Conservation (phyloP, 2,888 invertebrate genomes). For the Omphaloscelis lunosa region DNA sequence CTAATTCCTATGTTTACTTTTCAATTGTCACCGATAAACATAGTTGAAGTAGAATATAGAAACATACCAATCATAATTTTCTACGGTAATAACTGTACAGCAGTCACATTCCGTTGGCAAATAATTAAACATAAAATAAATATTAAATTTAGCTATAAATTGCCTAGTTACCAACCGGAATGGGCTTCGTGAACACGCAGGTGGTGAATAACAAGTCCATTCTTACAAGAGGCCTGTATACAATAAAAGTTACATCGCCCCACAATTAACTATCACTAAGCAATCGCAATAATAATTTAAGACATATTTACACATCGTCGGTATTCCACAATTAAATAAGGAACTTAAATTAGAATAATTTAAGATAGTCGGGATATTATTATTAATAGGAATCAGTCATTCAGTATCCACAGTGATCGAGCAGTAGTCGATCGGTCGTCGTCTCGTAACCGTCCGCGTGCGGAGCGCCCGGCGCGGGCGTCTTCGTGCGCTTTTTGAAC, state of each 20-base stretch:
- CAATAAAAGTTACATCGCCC: constrained; percentile 79
- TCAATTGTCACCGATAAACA: constrained; percentile 53
- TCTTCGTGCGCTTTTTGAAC: constrained; percentile 67
- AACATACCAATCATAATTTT: constrained; percentile 80
- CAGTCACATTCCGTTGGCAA: constrained; percentile 90
- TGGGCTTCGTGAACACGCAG: constrained; percentile 90
- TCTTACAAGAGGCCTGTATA: constrained; percentile 82
- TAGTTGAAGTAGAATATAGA: constrained; percentile 70
- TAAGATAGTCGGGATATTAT: constrained; percentile 87
- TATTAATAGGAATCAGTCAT: constrained; percentile 90
- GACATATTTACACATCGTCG: constrained; percentile 88
- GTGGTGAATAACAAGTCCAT: constrained; percentile 89
- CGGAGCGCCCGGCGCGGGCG: constrained; percentile 59
- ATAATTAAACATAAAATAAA: constrained; percentile 84
- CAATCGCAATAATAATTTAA: constrained; percentile 88
- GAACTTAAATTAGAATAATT: constrained; percentile 89
- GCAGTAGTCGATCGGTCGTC: constrained; percentile 78
- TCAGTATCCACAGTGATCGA: constrained; percentile 83
- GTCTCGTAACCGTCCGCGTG: constrained; percentile 72
- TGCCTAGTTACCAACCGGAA: constrained; percentile 90
- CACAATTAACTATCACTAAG: constrained; percentile 86
- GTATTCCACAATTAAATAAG: constrained; percentile 86
- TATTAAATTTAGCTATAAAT: constrained; percentile 89
- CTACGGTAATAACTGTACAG: constrained; percentile 88
- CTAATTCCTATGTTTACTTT: constrained; percentile 51